These are phyloP conservation scores for Prolemur simus DNA, from an alignment of 2,113 vertebrate species.

Conservation along the genomic window DNA sequence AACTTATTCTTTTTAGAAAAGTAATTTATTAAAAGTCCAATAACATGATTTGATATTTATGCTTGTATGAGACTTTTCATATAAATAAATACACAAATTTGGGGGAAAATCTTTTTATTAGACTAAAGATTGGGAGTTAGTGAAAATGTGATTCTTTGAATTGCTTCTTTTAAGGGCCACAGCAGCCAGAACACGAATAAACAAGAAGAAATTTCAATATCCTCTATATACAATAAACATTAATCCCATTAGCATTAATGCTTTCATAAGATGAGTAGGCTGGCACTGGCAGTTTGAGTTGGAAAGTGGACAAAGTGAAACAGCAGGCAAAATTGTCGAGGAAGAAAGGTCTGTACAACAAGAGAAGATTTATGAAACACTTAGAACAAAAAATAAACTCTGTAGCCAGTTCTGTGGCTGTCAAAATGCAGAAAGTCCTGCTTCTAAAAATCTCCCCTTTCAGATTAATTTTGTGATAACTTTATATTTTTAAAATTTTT, in stretches of 20 bases:
- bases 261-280: not conserved
- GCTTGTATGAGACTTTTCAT: not conserved
- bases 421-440: not conserved
- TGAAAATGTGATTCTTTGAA: not conserved
- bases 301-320: not conserved
- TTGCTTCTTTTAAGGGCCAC: not conserved
- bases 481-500: not conserved
- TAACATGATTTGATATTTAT: slow-evolving; percentile 11
- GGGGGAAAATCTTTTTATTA: not conserved
- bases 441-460: not conserved
- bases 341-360: not conserved
- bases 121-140: not conserved
- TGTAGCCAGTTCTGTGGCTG: not conserved
- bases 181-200: not conserved
- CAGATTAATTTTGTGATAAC: not conserved
- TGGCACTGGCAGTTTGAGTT: not conserved
- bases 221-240: not conserved
- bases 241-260: not conserved
- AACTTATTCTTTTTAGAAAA: not conserved
- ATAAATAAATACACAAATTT: not conserved
- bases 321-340: not conserved
- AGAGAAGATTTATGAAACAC: not conserved
- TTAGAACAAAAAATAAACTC: not conserved
- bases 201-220: not conserved
- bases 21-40: not conserved